These are phyloP conservation scores for Plagodis dolabraria DNA, from an alignment of 2,888 invertebrate genomes.

Conservation along the genomic window DNA sequence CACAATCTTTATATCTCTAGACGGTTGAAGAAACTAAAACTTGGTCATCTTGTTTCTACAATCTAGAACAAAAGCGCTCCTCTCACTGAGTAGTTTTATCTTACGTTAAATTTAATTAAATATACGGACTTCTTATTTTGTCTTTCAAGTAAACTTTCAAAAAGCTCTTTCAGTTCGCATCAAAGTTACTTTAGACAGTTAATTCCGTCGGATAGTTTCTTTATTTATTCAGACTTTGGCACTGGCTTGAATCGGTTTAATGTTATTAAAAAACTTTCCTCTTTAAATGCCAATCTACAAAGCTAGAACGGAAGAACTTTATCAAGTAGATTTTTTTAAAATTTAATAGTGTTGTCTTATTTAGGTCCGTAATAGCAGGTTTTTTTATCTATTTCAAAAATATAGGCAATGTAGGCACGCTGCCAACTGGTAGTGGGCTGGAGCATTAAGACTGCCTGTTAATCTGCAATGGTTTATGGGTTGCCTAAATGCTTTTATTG, in stretches of 20 bases:
- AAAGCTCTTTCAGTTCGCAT: conserved; percentile 10
- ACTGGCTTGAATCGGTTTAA: neutral
- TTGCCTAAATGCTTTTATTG: no score
- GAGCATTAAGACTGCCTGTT: no score
- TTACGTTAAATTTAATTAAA: conserved; percentile 23
- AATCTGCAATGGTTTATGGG: no score
- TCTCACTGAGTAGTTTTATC: neutral
- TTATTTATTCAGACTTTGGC: conserved; percentile 2
- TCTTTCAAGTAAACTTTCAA: conserved; percentile 16
- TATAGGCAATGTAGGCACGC: no score
- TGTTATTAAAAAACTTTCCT: conserved; percentile 14
- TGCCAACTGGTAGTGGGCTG: no score
- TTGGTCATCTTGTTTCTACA: neutral
- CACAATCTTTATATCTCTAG: no score
- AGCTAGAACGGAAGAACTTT: no score
- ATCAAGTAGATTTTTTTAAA: no score
- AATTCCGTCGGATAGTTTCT: conserved; percentile 16
- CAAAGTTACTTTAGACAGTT: conserved; percentile 21
- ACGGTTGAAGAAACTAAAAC: no score
- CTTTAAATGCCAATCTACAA: neutral
- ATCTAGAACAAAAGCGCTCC: conserved; percentile 1
- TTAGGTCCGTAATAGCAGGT: no score
- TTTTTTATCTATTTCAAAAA: no score
- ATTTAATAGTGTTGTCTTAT: no score
- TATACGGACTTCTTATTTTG: conserved; percentile 7